Percentiles rank a stretch among this genome's conserved stretches.
Evolutionary conservation across 2,888 invertebrate genomes (phyloP).

Genomic region (Rhingia campestris): DNA sequence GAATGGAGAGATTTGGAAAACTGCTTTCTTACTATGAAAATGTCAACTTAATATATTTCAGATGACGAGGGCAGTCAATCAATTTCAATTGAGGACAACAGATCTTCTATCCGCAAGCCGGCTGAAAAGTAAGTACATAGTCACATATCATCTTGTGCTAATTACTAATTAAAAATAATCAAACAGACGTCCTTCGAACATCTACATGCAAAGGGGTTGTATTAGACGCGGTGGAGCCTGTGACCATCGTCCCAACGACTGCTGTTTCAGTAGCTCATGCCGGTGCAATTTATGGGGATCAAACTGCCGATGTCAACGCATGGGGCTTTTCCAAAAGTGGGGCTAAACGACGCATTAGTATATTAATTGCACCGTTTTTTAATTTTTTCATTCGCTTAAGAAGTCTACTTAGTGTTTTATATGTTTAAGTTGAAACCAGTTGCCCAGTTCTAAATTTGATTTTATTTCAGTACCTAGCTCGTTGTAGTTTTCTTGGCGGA

Average conservation of each 20-base stretch:
- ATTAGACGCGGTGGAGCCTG: constrained; percentile 71
- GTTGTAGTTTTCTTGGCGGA: not conserved
- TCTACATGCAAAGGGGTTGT: constrained; percentile 62
- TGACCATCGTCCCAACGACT: constrained; percentile 68
- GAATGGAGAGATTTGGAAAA: no score
- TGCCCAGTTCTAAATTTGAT: not conserved
- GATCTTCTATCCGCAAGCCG: not conserved
- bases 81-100: constrained; percentile 5
- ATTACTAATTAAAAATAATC: not conserved
- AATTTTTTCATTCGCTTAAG: constrained; percentile 14
- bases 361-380: constrained; percentile 2
- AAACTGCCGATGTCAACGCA: constrained; percentile 74
- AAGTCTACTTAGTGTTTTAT: not conserved
- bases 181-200: constrained; percentile 57
- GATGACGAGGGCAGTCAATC: constrained; percentile 10
- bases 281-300: constrained; percentile 75
- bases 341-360: constrained; percentile 57
- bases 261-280: constrained; percentile 73
- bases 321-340: constrained; percentile 75
- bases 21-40: not conserved
- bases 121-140: constrained; percentile 20
- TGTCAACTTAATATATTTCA: not conserved
- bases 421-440: not conserved
- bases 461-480: not conserved
- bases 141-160: not conserved